These are phyloP conservation scores for Cariama cristata DNA, from an alignment of 2,113 vertebrate species.

Conservation along the genomic window DNA sequence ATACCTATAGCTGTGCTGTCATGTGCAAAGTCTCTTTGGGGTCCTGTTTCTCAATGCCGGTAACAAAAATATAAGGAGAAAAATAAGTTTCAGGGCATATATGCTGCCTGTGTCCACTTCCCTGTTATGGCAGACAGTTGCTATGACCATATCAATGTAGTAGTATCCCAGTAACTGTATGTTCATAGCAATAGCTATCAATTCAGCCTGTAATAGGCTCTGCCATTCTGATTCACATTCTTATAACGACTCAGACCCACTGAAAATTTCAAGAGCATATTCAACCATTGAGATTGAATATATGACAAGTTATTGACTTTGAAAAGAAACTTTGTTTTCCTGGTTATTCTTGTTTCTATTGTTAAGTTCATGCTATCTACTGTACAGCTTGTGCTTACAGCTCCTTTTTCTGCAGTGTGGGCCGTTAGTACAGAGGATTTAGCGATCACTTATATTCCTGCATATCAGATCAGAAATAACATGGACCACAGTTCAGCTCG, in stretches of 20 bases:
- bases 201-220: not conserved
- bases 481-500: not conserved
- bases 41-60: not conserved
- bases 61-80: not conserved
- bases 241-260: constrained; percentile 14
- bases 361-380: not conserved
- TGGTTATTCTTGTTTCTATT: not conserved
- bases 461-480: not conserved
- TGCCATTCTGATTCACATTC: not conserved
- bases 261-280: not conserved
- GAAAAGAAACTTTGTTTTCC: not conserved
- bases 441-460: not conserved
- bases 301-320: constrained; percentile 12
- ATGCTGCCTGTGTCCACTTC: not conserved
- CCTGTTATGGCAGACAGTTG: not conserved
- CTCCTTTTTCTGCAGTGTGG: not conserved
- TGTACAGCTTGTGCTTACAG: not conserved
- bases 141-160: not conserved
- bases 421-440: not conserved
- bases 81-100: not conserved
- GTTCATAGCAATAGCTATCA: not conserved
- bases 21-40: not conserved
- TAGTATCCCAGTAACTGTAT: not conserved
- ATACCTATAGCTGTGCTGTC: not conserved
- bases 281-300: constrained; percentile 21